Conservation (phyloP, 2,113 vertebrate species). For the Spheniscus mendiculus region DNA sequence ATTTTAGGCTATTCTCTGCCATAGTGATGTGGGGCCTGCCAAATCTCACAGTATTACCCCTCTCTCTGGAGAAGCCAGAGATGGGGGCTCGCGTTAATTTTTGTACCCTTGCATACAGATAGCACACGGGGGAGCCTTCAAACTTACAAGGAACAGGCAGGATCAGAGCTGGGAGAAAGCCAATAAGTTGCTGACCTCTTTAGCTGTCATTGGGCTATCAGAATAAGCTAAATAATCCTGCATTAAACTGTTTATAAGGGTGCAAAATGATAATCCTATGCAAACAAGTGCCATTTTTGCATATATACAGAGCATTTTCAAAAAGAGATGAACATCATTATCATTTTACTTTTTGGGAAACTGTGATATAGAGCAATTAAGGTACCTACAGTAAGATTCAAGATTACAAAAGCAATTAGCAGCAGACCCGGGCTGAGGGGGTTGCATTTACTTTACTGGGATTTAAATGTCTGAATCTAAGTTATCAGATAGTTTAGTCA, state of each 20-base stretch:
- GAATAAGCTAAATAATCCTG: background rate
- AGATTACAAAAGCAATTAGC: conserved; percentile 30
- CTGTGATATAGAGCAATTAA: background rate
- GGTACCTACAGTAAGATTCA: background rate
- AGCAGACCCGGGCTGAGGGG: background rate
- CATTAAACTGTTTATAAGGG: background rate
- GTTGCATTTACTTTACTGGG: background rate
- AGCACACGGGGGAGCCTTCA: background rate
- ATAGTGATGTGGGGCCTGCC: background rate
- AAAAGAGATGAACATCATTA: background rate
- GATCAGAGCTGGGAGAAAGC: background rate
- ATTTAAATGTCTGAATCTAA: conserved; percentile 8
- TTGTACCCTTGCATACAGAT: background rate
- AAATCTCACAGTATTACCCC: background rate
- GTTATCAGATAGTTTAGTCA: background rate
- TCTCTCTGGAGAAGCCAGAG: background rate
- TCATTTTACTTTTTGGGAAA: background rate
- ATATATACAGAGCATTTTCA: background rate
- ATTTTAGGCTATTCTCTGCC: background rate
- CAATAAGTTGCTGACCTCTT: background rate
- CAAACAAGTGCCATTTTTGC: background rate
- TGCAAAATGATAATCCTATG: background rate
- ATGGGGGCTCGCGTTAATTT: background rate
- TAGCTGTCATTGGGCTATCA: background rate
- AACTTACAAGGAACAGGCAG: background rate